Conservation (phyloP, 2,888 invertebrate genomes). For the Tinea semifulvella region DNA sequence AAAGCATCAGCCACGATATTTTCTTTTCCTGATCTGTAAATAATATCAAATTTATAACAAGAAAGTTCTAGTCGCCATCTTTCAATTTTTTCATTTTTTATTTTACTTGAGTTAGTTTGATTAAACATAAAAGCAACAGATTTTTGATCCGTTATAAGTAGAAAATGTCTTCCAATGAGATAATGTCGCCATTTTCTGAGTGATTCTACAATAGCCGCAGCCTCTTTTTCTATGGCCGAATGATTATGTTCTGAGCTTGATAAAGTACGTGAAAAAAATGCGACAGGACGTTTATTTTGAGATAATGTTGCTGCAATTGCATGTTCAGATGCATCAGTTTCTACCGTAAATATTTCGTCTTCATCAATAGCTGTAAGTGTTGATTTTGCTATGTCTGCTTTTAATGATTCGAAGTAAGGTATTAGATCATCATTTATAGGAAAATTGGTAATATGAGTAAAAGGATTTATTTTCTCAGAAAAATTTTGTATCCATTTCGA, state of each 20-base stretch:
- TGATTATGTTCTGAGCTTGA: neutral
- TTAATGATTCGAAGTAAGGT: too few relatives aligned
- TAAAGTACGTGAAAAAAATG: neutral
- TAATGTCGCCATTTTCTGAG: neutral
- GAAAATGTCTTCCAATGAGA: constrained; percentile 1
- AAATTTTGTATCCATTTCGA: constrained; percentile 3
- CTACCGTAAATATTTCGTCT: neutral
- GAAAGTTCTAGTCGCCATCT: too few relatives aligned
- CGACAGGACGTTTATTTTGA: neutral
- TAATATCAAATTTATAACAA: too few relatives aligned
- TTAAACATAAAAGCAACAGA: too few relatives aligned
- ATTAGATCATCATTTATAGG: neutral
- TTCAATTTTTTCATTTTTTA: too few relatives aligned
- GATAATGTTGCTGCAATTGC: neutral
- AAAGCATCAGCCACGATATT: too few relatives aligned
- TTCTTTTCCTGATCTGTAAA: too few relatives aligned
- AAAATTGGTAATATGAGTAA: neutral
- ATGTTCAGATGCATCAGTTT: neutral
- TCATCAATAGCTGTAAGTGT: neutral
- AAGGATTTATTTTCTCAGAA: neutral
- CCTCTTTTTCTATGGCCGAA: neutral
- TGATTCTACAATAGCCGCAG: neutral
- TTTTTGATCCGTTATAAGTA: constrained; percentile 4
- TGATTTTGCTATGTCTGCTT: too few relatives aligned
- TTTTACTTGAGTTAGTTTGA: too few relatives aligned